Base-by-base conservation (phyloP, 2,888 invertebrate species). In the Aphodius granarius region DNA sequence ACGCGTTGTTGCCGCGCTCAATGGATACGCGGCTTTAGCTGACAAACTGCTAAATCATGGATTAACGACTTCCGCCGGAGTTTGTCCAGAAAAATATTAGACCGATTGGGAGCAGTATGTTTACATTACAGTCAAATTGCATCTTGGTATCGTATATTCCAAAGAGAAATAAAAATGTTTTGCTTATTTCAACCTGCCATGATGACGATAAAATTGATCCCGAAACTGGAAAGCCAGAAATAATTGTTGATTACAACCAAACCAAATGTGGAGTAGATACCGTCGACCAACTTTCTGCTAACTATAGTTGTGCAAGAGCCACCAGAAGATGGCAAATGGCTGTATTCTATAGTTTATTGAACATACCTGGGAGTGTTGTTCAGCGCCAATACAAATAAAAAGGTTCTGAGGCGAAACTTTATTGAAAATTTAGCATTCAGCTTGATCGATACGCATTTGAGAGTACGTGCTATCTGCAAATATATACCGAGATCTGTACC, bases 101-200 rank as follows among this genome's bases (percentile, higher is more conserved):
- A n/a, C n/a, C n/a, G n/a, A n/a, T n/a, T n/a, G n/a, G n/a, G n/a
- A n/a, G n/a, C n/a, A n/a, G n/a, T n/a, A n/a, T n/a, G n/a, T n/a
- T n/a, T n/a, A n/a, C n/a, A n/a, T n/a, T n/a, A n/a, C n/a, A n/a
- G n/a, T n/a, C n/a, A n/a, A n/a, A n/a, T n/a, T n/a, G n/a, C n/a
- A n/a, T n/a, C n/a, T 62, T n/a, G 65, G 79, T 83, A 18, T 83
- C 82, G 64, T 81, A 83, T 75, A 77, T 80, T 9, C 80, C 82
- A 68, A 81, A 81, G 74, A 78, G 78, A 75, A 78, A 78, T 73
- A 83, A 83, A 76, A 78, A 79, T 73, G 79, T 83, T 18, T 15
- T 81, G 13, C 65, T 79, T 62, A 72, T 83, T 75, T 82, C 83
- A 19, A 78, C 79, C 3, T 16, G 81, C 21, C 81, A 83, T 73